phyloP scores from a whole-genome alignment of 2,888 invertebrate genomes.

The Pseudoips prasinana region DNA sequence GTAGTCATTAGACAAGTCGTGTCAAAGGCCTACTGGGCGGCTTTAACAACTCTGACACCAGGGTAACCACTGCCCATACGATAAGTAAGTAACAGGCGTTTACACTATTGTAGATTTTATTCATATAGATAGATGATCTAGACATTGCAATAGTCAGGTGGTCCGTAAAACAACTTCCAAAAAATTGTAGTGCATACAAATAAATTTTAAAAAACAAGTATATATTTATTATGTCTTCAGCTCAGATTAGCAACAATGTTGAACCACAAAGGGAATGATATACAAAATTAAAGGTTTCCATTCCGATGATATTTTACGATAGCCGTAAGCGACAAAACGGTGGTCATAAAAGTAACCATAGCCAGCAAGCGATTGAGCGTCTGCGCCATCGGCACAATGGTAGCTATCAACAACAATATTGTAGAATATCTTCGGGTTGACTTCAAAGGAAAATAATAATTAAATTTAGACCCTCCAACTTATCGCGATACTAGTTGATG shows the following conservation, averaged over 20 bases:
- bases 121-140: too few species aligned
- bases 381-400: conserved; percentile 16
- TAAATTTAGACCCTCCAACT: conserved; percentile 31
- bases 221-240: too few species aligned
- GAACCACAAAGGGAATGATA: conserved; percentile 68
- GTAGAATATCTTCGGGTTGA: conserved; percentile 3
- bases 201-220: too few species aligned
- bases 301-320: conserved; percentile 74
- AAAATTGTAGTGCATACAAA: too few species aligned
- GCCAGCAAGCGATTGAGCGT: conserved; percentile 37
- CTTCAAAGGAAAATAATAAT: not conserved
- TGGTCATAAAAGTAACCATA: conserved; percentile 67
- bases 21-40: too few species aligned
- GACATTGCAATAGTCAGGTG: too few species aligned
- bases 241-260: conserved; percentile 66
- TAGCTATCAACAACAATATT: conserved; percentile 5
- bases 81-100: too few species aligned
- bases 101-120: too few species aligned
- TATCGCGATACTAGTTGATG: conserved; percentile 29
- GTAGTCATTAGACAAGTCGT: too few species aligned
- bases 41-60: too few species aligned
- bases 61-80: too few species aligned
- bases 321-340: conserved; percentile 71
- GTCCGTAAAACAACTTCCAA: too few species aligned
- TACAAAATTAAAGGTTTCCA: conserved; percentile 76